Percentiles rank a stretch among this genome's conserved stretches.
Evolutionary conservation across 2,113 vertebrate genomes (phyloP).

Genomic region (Pholis gunnellus): DNA sequence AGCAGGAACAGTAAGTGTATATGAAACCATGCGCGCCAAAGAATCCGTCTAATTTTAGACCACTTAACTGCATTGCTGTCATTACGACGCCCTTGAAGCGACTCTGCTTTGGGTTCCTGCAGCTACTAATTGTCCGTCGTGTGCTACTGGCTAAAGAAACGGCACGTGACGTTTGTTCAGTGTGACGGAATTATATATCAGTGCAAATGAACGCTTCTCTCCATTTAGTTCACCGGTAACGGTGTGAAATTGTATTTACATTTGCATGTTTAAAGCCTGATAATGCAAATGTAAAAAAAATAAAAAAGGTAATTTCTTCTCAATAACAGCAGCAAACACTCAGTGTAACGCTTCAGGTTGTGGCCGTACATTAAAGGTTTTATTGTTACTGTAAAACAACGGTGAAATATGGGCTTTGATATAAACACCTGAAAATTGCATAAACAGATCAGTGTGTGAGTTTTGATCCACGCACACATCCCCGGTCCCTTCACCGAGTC

Average conservation of each 20-base stretch:
- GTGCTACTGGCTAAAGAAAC: background rate
- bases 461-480: constrained; percentile 3
- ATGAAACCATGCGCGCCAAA: constrained; percentile 45
- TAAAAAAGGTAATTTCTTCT: background rate
- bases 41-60: constrained; percentile 70
- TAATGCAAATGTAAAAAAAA: background rate
- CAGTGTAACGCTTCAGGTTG: background rate
- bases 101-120: constrained; percentile 25
- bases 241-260: background rate
- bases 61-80: constrained; percentile 51
- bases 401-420: constrained; percentile 60
- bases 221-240: background rate
- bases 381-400: constrained; percentile 77
- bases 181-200: background rate
- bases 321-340: background rate
- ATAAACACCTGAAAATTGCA: constrained; percentile 76
- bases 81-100: constrained; percentile 44
- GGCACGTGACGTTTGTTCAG: background rate
- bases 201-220: background rate
- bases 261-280: background rate
- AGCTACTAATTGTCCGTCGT: constrained; percentile 26
- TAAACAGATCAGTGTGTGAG: constrained; percentile 56
- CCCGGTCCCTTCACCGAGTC: constrained; percentile 7
- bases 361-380: constrained; percentile 59
- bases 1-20: constrained; percentile 40